Conservation (phyloP, 2,113 vertebrate genomes). For the Gallinago jamesoni region DNA sequence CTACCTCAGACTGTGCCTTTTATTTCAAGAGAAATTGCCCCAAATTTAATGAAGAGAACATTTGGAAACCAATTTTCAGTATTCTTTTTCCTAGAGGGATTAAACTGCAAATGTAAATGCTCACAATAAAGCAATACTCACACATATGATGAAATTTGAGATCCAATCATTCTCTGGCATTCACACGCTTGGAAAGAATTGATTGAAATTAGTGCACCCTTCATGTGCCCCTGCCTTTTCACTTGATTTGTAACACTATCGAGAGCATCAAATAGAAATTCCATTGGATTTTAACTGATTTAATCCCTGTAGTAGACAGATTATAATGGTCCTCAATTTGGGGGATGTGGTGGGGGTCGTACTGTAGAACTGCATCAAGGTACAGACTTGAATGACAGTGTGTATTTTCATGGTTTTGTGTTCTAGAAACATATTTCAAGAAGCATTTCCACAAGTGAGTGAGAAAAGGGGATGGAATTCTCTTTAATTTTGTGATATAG, state of each 20-base stretch:
- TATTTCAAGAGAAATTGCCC: constrained; percentile 64
- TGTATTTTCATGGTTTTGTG: neutral
- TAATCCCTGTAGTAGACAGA: constrained; percentile 1
- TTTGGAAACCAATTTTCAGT: constrained; percentile 65
- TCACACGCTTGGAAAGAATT: constrained; percentile 40
- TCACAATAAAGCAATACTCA: constrained; percentile 58
- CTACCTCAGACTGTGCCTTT: constrained; percentile 32
- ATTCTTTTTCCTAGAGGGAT: constrained; percentile 66
- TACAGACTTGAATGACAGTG: neutral
- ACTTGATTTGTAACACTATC: constrained; percentile 12
- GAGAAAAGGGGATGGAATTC: neutral
- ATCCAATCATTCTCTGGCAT: constrained; percentile 52
- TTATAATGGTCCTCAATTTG: neutral
- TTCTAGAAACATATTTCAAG: neutral
- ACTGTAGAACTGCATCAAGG: neutral
- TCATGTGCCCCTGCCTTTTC: constrained; percentile 47
- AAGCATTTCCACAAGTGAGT: neutral
- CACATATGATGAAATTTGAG: constrained; percentile 60
- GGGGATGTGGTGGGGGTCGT: neutral
- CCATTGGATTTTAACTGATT: constrained; percentile 39
- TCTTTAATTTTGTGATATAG: neutral
- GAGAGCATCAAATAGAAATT: constrained; percentile 43
- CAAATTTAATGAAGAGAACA: constrained; percentile 65
- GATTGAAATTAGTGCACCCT: constrained; percentile 68
- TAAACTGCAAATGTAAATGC: constrained; percentile 62